Evolutionary conservation across 2,113 vertebrate species (phyloP).

Genomic region (Aythya baeri): DNA sequence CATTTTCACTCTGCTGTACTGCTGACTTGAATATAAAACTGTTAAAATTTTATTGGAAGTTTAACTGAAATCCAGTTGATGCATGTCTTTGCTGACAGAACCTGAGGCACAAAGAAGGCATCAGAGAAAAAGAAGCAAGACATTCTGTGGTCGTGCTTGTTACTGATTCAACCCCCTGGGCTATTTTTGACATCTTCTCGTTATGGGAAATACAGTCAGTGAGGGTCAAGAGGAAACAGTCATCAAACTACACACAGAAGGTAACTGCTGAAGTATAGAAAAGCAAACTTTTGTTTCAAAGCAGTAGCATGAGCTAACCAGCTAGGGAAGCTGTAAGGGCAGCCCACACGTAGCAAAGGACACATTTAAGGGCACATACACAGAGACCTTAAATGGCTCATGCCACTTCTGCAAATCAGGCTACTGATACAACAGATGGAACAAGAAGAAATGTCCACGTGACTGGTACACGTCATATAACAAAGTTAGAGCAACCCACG

Average conservation of each 20-base stretch:
- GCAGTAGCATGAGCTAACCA: background rate
- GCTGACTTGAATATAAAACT: background rate
- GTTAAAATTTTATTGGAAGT: background rate
- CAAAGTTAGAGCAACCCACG: conserved; percentile 3
- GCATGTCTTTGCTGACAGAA: background rate
- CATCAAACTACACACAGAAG: background rate
- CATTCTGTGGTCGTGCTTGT: background rate
- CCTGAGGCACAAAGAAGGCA: background rate
- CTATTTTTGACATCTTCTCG: background rate
- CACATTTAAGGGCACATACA: background rate
- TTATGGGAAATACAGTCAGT: background rate
- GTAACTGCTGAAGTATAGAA: background rate
- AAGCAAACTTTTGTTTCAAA: background rate
- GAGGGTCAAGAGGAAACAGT: conserved; percentile 4
- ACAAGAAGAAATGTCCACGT: background rate
- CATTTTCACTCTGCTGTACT: background rate
- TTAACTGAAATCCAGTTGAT: background rate
- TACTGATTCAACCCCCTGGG: background rate
- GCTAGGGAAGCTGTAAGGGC: background rate
- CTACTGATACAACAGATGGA: background rate
- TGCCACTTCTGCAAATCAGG: background rate
- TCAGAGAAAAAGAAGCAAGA: background rate
- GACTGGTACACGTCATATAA: background rate
- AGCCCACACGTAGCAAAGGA: background rate
- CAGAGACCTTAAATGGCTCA: background rate